Conservation (phyloP, 2,113 vertebrate genomes). For the Paradoxurus hermaphroditus region DNA sequence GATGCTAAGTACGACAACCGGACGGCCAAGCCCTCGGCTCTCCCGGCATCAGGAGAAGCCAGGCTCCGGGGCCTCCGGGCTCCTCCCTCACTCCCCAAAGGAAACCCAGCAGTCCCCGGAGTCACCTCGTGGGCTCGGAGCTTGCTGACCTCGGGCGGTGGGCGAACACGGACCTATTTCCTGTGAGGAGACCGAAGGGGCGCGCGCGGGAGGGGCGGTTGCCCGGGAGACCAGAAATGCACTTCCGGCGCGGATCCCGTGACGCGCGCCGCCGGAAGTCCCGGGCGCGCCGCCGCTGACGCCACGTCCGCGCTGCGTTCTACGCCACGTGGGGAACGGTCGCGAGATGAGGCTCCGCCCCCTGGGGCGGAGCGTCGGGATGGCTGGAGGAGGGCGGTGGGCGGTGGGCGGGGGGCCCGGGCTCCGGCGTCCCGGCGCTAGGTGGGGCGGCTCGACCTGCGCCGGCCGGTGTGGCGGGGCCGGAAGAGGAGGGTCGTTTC, state of each 20-base stretch:
- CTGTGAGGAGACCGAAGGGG: not conserved
- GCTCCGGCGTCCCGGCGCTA: fast-evolving
- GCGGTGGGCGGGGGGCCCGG: fast-evolving
- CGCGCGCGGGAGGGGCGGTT: not conserved
- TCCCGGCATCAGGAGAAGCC: not conserved
- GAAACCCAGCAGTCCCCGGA: slow-evolving; percentile 42
- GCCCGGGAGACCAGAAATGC: not conserved
- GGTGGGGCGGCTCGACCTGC: too few species aligned
- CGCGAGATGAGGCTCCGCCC: too few species aligned
- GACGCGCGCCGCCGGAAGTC: not conserved
- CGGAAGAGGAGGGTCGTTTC: fast-evolving
- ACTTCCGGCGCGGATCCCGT: not conserved
- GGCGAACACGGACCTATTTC: not conserved
- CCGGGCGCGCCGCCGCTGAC: fast-evolving
- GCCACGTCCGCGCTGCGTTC: not conserved
- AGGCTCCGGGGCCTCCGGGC: not conserved
- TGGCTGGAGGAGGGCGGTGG: fast-evolving
- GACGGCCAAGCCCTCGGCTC: not conserved
- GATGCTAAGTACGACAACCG: not conserved
- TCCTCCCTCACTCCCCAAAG: slow-evolving; percentile 16
- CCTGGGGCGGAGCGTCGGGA: not conserved
- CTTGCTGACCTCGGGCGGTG: not conserved
- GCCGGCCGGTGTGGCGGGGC: fast-evolving
- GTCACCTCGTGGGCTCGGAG: slow-evolving; percentile 60
- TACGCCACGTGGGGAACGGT: fast-evolving